Evolutionary conservation across 2,888 invertebrate genomes (phyloP), one percentile per base, ranked within the genome.

Genomic region (Timema cristinae): DNA sequence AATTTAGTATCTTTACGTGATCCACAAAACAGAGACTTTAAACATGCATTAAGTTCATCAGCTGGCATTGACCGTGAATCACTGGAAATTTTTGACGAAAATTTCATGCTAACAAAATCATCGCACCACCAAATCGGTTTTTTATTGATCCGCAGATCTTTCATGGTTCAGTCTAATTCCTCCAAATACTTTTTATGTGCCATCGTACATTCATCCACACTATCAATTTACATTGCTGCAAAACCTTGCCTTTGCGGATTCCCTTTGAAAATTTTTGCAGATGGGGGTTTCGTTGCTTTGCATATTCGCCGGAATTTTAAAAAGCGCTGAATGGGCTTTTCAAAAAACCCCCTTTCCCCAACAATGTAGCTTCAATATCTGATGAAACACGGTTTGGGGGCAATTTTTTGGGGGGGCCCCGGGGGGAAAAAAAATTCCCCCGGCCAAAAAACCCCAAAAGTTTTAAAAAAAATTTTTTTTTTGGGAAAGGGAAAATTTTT

Each of bases 1-100:
- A 59, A 8, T 59, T 11, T 6, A 59, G 15, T 59, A 9, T 59
- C n/a, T 59, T 8, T 16, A 16, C 7, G 15, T 15, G 4, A 5
- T 11, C 59, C 59, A 59, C 59, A 59, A 59, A 59, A n/a, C 15
- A 0, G 8, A 13, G 6, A 7, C 15, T 59, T 59, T 13, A 59
- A n/a, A n/a, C 59, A 59, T 59, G 59, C 59, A 59, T 59, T 59
- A n/a, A 59, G 59, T 59, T 59, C 59, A n/a, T 59, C 59, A 13
- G 13, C 59, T n/a, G 6, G n/a, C 4, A n/a, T 59, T 59, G 59
- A 59, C 15, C 59, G n/a, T 11, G 59, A 59, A 11, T 59, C 13
- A 59, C 59, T 59, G 59, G 59, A 2, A 59, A n/a, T n/a, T 0
- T 59, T n/a, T 59, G 59, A 13, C 59, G 59, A 59, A 59, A 59